phyloP scores from a whole-genome alignment of 2,888 invertebrate species.

The Crematogaster levior region DNA sequence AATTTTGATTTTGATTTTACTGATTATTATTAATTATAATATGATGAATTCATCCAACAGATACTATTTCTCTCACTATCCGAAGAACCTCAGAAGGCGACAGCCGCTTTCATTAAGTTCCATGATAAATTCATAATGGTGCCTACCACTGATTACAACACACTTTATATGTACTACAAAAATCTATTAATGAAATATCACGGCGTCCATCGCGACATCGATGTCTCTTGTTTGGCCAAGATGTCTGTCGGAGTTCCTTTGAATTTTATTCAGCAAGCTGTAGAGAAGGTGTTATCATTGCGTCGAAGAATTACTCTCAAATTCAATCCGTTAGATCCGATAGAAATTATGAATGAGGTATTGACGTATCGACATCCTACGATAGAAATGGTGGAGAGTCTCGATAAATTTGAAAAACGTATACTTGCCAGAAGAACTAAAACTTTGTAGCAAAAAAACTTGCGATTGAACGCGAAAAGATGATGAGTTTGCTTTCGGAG shows the following conservation, averaged over 20 bases:
- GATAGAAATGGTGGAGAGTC: slow-evolving; percentile 62
- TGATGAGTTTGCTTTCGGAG: background rate
- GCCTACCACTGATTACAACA: slow-evolving; percentile 88
- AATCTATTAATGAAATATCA: slow-evolving; percentile 88
- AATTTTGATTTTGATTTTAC: background rate
- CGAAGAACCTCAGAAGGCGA: slow-evolving; percentile 87
- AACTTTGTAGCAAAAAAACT: slow-evolving; percentile 49
- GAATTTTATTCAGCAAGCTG: slow-evolving; percentile 85
- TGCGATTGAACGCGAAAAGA: background rate
- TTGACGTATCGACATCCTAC: slow-evolving; percentile 78
- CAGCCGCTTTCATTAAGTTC: slow-evolving; percentile 86
- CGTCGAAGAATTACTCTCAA: slow-evolving; percentile 87
- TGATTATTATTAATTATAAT: slow-evolving; percentile 1
- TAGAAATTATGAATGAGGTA: slow-evolving; percentile 87
- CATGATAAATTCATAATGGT: slow-evolving; percentile 88
- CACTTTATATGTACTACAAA: slow-evolving; percentile 87
- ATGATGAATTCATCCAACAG: slow-evolving; percentile 64
- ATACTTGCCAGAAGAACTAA: slow-evolving; percentile 69
- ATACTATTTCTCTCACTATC: slow-evolving; percentile 90
- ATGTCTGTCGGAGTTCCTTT: slow-evolving; percentile 87
- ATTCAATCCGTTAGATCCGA: slow-evolving; percentile 86
- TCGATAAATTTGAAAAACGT: slow-evolving; percentile 72
- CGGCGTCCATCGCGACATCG: slow-evolving; percentile 87
- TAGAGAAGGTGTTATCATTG: slow-evolving; percentile 86
- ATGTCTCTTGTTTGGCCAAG: slow-evolving; percentile 88